A percentile compares a stretch with the other conserved stretches of the same genome.
Conservation (phyloP, 2,797 vertebrate genomes). For the Sebastes matsubarae region DNA sequence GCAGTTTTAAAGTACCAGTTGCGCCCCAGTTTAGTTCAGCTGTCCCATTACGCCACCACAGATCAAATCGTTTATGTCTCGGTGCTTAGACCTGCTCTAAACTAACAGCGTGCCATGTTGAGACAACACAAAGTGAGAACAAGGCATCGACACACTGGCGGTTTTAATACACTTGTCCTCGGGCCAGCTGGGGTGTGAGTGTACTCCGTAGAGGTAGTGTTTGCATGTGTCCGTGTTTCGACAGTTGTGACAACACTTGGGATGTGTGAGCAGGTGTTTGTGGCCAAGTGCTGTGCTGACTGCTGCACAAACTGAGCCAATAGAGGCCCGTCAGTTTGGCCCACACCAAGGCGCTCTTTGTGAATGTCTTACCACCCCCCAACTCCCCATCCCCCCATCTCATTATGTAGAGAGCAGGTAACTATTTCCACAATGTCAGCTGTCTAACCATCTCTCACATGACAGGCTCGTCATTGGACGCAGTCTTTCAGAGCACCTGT, state of each 20-base stretch:
- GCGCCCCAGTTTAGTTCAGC: background rate
- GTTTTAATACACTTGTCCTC: slow-evolving; percentile 20
- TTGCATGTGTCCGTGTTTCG: background rate
- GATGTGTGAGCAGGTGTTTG: slow-evolving; percentile 66
- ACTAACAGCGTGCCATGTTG: background rate
- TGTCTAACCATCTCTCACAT: slow-evolving; percentile 54
- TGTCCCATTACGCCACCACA: background rate
- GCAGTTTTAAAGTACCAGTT: background rate
- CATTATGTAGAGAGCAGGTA: slow-evolving; percentile 39
- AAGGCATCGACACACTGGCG: slow-evolving; percentile 16
- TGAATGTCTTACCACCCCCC: slow-evolving; percentile 11
- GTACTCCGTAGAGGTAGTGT: background rate
- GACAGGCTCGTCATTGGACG: slow-evolving; percentile 25
- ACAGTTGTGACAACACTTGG: slow-evolving; percentile 70
- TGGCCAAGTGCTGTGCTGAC: slow-evolving; percentile 46
- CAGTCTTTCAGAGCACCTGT: slow-evolving; percentile 60
- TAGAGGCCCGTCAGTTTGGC: slow-evolving; percentile 14
- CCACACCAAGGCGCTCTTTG: slow-evolving; percentile 44
- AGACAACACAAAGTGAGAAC: slow-evolving; percentile 28
- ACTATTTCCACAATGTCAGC: slow-evolving; percentile 64
- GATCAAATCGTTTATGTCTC: background rate
- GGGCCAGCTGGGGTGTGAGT: slow-evolving; percentile 31
- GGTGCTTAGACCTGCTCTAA: slow-evolving; percentile 3
- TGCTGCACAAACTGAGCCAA: slow-evolving; percentile 23
- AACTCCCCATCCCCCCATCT: background rate